phyloP scores from a whole-genome alignment of 1,140 invertebrate genomes.

The Asbolus verrucosus region DNA sequence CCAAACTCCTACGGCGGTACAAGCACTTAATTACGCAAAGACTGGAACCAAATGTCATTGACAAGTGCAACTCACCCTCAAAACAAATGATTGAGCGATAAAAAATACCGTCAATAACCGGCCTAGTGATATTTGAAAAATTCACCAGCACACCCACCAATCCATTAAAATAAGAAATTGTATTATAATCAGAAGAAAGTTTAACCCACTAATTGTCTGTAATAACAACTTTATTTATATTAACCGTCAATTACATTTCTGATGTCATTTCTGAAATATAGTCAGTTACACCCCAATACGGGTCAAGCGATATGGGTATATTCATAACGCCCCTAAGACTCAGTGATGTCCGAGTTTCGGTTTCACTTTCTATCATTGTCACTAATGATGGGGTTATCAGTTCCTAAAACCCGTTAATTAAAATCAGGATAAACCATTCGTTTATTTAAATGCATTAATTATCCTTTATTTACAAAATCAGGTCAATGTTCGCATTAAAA shows the following conservation, averaged over 20 bases:
- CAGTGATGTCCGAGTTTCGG: no score
- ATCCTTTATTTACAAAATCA: slow-evolving; percentile 11
- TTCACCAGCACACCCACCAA: no score
- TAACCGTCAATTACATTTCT: not conserved
- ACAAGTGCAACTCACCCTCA: slow-evolving; percentile 4
- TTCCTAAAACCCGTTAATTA: not conserved
- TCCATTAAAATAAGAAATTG: not conserved
- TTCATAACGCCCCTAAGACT: no score
- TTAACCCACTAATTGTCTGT: not conserved
- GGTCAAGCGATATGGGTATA: no score
- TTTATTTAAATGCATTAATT: not conserved
- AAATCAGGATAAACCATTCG: not conserved
- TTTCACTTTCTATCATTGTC: no score
- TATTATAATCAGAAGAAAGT: not conserved
- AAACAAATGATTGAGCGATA: slow-evolving; percentile 4
- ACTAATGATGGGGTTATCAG: not conserved
- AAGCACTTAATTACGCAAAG: slow-evolving; percentile 2
- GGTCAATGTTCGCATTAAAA: slow-evolving; percentile 31
- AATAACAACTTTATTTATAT: not conserved
- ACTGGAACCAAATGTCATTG: slow-evolving; percentile 5
- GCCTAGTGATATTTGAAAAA: not conserved
- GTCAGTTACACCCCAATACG: no score
- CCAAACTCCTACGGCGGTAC: slow-evolving; percentile 3
- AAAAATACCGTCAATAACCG: not conserved
- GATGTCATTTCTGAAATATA: no score